Evolutionary conservation across 2,888 invertebrate species (phyloP), one percentile per base, ranked within the genome.

Genomic region (Mermis nigrescens): DNA sequence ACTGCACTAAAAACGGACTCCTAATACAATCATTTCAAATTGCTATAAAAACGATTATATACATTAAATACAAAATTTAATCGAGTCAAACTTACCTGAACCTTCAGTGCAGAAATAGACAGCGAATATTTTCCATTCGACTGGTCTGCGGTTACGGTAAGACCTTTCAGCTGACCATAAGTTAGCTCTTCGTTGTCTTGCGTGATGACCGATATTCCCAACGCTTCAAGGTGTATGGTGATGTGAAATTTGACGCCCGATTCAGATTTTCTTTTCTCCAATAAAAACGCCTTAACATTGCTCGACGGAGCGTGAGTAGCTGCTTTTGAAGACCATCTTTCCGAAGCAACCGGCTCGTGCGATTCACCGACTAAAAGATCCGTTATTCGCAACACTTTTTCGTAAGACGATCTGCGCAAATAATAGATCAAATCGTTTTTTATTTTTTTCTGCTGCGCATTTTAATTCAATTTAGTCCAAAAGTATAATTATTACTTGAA

Each of bases 91-190:
- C n/a, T n/a, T 62, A 75, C 76, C 73, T 92, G 91, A 69, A 91
- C 80, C 70, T 84, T 82, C 60, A 80, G 79, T 24, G 92, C 82
- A 67, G 81, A 82, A 57, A 85, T 78, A 69, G 85, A 83, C 28
- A 77, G 62, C 4, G 73, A 72, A 59, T 73, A 72, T 27, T 83
- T 65, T 87, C 82, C 66, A 88, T 77, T 63, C 86, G 88, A 66
- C 87, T 75, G 7, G 85, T 86, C 60, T 86, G 72, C 26, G 84
- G 86, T 59, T 76, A 76, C 31, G 77, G 79, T 59, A 31, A 68
- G 62, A 82, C 75, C 76, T 82, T 75, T 73, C 7, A 76, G 65
- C 56, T 67, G 68, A 12, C 69, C 66, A 63, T 75, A 75, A 26
- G 76, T 60, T 1, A 76, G 66, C 62, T 77, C 76, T 61, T 76